Conservation (phyloP, 2,113 vertebrate species). For the Protomyctophum bolini region DNA sequence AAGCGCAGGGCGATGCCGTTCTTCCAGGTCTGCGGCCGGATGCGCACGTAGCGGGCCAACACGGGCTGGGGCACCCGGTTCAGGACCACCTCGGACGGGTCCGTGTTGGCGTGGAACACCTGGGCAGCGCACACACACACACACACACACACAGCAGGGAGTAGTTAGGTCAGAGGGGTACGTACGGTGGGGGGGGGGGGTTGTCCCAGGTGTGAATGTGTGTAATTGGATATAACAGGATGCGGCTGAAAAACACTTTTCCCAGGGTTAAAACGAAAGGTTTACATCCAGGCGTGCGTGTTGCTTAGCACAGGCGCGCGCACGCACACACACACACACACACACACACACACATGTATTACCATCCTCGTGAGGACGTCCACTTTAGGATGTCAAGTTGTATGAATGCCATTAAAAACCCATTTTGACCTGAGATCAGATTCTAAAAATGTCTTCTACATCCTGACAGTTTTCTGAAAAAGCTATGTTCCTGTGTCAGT, state of each 20-base stretch:
- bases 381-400: too few relatives aligned
- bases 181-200: neutral
- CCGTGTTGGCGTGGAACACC: slow-evolving; percentile 91
- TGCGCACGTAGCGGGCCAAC: slow-evolving; percentile 89
- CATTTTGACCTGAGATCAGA: too few relatives aligned
- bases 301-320: slow-evolving; percentile 17
- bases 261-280: too few relatives aligned
- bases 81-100: slow-evolving; percentile 90
- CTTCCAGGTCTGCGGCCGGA: slow-evolving; percentile 93
- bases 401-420: too few relatives aligned
- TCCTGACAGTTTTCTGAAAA: too few relatives aligned
- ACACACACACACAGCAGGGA: slow-evolving; percentile 3
- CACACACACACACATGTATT: slow-evolving; percentile 31
- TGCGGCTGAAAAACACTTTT: neutral
- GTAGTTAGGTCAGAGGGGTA: slow-evolving; percentile 5
- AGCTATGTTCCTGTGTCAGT: too few relatives aligned
- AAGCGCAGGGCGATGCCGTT: slow-evolving; percentile 94
- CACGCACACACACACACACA: slow-evolving; percentile 12
- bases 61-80: slow-evolving; percentile 92
- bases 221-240: neutral
- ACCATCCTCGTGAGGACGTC: too few relatives aligned
- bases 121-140: too few relatives aligned
- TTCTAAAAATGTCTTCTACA: too few relatives aligned
- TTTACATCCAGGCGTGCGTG: too few relatives aligned
- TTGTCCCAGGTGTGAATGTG: neutral